These are phyloP conservation scores for Nasonia vitripennis DNA, from an alignment of 1,140 invertebrate species.

Conservation along the genomic window DNA sequence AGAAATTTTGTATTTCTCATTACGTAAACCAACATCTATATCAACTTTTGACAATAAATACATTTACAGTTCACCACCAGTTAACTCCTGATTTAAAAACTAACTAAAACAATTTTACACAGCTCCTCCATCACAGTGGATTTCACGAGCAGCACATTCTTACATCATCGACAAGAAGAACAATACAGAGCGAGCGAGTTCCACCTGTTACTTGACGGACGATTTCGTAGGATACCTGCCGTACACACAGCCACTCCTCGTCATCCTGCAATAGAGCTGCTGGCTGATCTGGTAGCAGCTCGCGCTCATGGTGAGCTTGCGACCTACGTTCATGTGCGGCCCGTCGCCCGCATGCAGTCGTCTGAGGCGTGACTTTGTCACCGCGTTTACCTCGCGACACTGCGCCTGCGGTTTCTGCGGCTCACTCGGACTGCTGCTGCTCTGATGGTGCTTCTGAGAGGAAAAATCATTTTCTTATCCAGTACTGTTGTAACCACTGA, in stretches of 20 bases:
- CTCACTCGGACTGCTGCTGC: background rate
- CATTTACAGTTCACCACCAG: background rate
- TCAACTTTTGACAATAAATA: background rate
- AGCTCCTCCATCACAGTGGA: background rate
- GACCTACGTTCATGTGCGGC: constrained; percentile 61
- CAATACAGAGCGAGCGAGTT: background rate
- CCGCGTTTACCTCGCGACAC: constrained; percentile 54
- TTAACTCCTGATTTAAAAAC: background rate
- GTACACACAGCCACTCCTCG: constrained; percentile 71
- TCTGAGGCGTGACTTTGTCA: constrained; percentile 58
- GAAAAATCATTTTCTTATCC: background rate
- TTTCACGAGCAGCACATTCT: background rate
- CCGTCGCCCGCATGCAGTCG: constrained; percentile 63
- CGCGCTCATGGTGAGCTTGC: constrained; percentile 36
- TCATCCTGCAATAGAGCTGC: constrained; percentile 67
- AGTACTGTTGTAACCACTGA: too few relatives aligned
- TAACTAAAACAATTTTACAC: background rate
- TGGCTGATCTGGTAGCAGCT: constrained; percentile 53
- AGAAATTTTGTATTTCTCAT: background rate
- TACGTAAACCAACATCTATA: background rate
- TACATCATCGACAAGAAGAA: background rate
- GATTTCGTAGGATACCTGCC: constrained; percentile 66
- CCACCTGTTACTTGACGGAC: constrained; percentile 34
- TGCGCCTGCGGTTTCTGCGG: constrained; percentile 46
- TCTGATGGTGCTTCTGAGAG: background rate